phyloP scores from a whole-genome alignment of 2,888 invertebrate genomes.

The Chrysodeixis includens region DNA sequence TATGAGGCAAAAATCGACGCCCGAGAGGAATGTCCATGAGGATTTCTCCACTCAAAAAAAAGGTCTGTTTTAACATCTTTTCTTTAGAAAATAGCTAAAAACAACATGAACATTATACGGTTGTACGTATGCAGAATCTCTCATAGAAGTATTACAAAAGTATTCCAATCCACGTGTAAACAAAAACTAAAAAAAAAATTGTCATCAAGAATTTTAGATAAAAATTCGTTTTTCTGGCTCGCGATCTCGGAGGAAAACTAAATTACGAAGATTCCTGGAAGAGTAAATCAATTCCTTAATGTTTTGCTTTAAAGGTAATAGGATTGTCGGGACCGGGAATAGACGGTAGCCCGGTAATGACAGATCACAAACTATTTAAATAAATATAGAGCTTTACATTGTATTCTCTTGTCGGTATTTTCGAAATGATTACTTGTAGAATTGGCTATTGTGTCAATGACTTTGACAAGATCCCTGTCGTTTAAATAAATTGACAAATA shows the following conservation, averaged over 20 bases:
- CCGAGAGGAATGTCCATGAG: too few species aligned
- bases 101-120: too few species aligned
- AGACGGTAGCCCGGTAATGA: neutral
- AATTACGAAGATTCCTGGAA: constrained; percentile 1
- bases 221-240: constrained; percentile 6
- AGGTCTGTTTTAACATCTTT: too few species aligned
- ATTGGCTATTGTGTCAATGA: too few species aligned
- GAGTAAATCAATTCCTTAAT: constrained; percentile 20
- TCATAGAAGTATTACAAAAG: too few species aligned
- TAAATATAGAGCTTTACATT: neutral
- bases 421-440: too few species aligned
- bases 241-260: constrained; percentile 16
- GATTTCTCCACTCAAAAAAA: too few species aligned
- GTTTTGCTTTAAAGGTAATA: constrained; percentile 6
- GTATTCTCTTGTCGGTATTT: neutral
- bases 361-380: neutral
- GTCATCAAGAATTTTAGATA: neutral
- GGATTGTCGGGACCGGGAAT: neutral
- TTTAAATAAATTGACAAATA: too few species aligned
- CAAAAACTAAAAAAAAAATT: neutral
- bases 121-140: too few species aligned
- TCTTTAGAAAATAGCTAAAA: too few species aligned
- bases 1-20: too few species aligned
- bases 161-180: neutral
- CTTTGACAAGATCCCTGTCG: too few species aligned